Percentiles rank a stretch among this genome's conserved stretches.
Evolutionary conservation across 2,888 invertebrate genomes (phyloP).

Genomic region (Trisateles emortualis): DNA sequence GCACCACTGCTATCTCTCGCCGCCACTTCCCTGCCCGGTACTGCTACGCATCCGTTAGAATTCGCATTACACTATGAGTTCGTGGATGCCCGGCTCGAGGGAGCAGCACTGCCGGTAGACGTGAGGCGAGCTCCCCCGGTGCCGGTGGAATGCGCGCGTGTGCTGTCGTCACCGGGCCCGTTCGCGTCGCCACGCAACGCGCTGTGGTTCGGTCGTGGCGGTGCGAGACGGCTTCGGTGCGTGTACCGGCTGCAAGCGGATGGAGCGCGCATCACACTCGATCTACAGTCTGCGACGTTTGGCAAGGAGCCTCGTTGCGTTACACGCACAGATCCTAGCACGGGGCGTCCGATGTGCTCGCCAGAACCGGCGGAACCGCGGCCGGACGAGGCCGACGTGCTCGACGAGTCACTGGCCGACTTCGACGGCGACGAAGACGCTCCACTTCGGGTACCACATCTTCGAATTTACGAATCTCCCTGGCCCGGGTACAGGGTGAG

Average conservation of each 20-base stretch:
- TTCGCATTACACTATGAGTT: slow-evolving; percentile 93
- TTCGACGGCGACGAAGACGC: slow-evolving; percentile 66
- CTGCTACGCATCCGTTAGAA: slow-evolving; percentile 92
- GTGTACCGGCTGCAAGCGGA: slow-evolving; percentile 91
- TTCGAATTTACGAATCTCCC: slow-evolving; percentile 89
- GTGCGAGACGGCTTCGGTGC: slow-evolving; percentile 91
- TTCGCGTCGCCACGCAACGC: slow-evolving; percentile 93
- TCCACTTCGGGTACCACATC: slow-evolving; percentile 80
- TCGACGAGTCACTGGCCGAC: slow-evolving; percentile 35
- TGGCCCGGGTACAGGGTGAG: slow-evolving; percentile 89
- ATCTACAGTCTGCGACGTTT: slow-evolving; percentile 90
- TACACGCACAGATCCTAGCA: slow-evolving; percentile 91
- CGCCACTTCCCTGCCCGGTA: slow-evolving; percentile 88
- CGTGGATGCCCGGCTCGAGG: slow-evolving; percentile 92
- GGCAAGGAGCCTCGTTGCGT: slow-evolving; percentile 88
- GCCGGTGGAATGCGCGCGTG: slow-evolving; percentile 71
- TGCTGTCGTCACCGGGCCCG: slow-evolving; percentile 78
- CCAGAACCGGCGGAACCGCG: slow-evolving; percentile 56
- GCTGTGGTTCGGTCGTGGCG: slow-evolving; percentile 94
- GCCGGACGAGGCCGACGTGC: slow-evolving; percentile 40
- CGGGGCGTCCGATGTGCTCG: slow-evolving; percentile 86
- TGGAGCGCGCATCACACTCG: slow-evolving; percentile 89
- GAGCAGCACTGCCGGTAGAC: slow-evolving; percentile 86
- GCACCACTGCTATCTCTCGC: slow-evolving; percentile 71
- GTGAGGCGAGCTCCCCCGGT: slow-evolving; percentile 66